Base-by-base conservation (phyloP, 2,113 vertebrate species). In the Micronycteris hirsuta region DNA sequence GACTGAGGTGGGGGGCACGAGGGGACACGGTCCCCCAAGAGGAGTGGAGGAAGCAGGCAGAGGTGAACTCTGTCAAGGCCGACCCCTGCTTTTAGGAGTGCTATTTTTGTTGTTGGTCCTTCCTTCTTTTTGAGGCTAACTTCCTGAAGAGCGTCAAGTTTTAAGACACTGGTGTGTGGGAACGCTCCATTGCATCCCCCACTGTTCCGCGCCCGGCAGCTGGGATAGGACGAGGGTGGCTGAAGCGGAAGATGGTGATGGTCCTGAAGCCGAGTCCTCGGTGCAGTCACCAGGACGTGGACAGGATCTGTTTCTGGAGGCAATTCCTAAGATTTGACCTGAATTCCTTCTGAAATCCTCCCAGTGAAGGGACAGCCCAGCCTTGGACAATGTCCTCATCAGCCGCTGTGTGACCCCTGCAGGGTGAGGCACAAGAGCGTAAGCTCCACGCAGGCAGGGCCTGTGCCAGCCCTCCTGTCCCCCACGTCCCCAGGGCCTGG, bases 401-500 rank as follows among this genome's bases (percentile, higher is more conserved):
- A 15, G 43, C 9, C 26, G 24, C 22, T 36, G 31, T 2, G 74
- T 52, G 56, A n/a, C 56, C 10, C 33, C 36, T 58, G 17, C 4
- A 8, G 16, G 78, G 33, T 28, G 10, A 41, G 77, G 33, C 20
- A 6, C 17, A 31, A 12, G 73, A 22, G 15, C 3, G 0, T 14
- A n/a, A 28, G 77, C 38, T n/a, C 45, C 45, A 0, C 0, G 43
- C 2, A 11, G 16, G 67, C 20, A 17, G 89, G 16, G 33, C 5
- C 8, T 36, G 17, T 1, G 1, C 10, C 6, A 0, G 28, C 3
- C 56, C 54, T 41, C 4, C 16, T 45, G n/a, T 54, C 4, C 13
- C 16, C 38, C 7, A 16, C 3, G 33, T 43, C 15, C 33, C 88
- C 17, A 10, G 74, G 0, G 26, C 38, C 89, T 11, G 20, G 47